phyloP scores from a whole-genome alignment of 2,888 invertebrate genomes.

The Rhamphomyia laevipes region DNA sequence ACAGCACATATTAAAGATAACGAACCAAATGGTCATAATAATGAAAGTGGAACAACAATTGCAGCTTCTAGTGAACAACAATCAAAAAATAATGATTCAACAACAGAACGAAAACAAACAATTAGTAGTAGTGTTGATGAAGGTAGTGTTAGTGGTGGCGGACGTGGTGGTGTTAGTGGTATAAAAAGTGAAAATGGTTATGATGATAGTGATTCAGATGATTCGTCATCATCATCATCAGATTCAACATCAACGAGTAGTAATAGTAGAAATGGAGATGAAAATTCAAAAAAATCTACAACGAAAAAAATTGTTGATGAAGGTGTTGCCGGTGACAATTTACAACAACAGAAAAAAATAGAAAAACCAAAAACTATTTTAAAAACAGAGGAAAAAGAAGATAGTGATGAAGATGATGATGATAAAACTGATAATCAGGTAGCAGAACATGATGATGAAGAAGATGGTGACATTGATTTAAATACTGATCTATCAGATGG shows the following conservation, averaged over 20 bases:
- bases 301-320: conserved; percentile 6
- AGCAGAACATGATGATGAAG: neutral
- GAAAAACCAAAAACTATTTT: conserved; percentile 6
- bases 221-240: neutral
- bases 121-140: neutral
- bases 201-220: neutral
- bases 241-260: conserved; percentile 2
- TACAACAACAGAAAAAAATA: conserved; percentile 9
- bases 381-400: conserved; percentile 7
- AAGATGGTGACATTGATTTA: neutral
- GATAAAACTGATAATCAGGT: neutral
- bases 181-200: neutral
- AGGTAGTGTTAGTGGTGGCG: conserved; percentile 7
- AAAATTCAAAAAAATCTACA: neutral
- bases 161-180: conserved; percentile 8
- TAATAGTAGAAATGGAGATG: neutral
- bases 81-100: conserved; percentile 1
- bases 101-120: conserved; percentile 6
- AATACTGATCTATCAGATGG: conserved; percentile 1
- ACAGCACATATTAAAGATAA: conserved; percentile 33
- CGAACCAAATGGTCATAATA: neutral
- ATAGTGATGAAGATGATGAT: conserved; percentile 4
- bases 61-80: neutral
- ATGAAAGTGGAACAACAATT: conserved; percentile 1
- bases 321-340: conserved; percentile 7